Conservation (phyloP, 2,888 invertebrate genomes). For the Polymixis lichenea region DNA sequence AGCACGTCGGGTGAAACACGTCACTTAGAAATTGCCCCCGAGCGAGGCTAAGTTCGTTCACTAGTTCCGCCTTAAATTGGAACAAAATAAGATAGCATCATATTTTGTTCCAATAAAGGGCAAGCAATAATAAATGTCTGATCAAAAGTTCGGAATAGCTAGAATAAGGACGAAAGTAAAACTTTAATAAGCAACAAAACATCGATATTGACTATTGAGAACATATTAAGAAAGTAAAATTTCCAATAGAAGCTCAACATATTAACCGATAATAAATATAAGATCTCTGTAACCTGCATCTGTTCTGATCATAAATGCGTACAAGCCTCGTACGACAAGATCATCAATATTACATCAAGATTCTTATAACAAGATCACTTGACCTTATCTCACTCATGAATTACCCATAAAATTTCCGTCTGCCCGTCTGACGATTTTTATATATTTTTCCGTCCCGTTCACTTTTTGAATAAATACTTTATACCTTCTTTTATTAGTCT, state of each 20-base stretch:
- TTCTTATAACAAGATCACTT: conserved; percentile 58
- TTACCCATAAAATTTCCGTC: conserved; percentile 58
- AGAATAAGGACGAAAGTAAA: neutral
- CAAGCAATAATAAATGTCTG: neutral
- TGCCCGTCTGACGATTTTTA: conserved; percentile 51
- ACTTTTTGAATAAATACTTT: conserved; percentile 57
- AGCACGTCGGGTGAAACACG: conserved; percentile 55
- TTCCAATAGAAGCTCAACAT: neutral
- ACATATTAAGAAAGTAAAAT: neutral
- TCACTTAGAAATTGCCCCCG: conserved; percentile 56
- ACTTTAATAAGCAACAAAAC: neutral
- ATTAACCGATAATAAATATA: conserved; percentile 9
- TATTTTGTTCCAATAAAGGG: conserved; percentile 3
- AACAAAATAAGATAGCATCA: conserved; percentile 9
- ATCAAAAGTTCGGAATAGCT: neutral
- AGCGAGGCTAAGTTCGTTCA: conserved; percentile 41
- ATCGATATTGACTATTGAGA: neutral
- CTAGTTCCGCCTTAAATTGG: conserved; percentile 35
- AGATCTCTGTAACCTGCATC: conserved; percentile 16
- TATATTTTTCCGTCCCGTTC: conserved; percentile 50
- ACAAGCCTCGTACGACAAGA: conserved; percentile 32
- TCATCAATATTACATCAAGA: conserved; percentile 55
- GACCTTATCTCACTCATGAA: conserved; percentile 60
- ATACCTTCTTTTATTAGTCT: conserved; percentile 56
- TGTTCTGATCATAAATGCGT: conserved; percentile 11